Evolutionary conservation across 2,113 vertebrate species (phyloP).

Genomic region (Oxyura jamaicensis): DNA sequence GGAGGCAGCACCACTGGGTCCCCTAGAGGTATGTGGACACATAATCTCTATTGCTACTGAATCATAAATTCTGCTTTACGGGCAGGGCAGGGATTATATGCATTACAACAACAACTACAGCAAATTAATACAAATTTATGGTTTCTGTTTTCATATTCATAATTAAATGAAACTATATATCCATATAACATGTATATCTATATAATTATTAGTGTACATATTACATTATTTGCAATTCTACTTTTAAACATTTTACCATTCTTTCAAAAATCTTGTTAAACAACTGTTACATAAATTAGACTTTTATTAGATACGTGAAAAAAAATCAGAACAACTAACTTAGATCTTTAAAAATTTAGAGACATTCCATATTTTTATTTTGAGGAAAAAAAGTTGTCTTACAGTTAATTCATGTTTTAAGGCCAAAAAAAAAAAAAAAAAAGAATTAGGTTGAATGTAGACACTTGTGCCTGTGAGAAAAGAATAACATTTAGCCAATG

Average conservation of each 20-base stretch:
- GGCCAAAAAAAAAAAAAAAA: background rate
- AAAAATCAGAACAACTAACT: background rate
- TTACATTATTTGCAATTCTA: background rate
- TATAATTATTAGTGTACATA: background rate
- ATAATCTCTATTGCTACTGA: background rate
- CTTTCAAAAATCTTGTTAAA: background rate
- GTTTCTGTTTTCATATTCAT: background rate
- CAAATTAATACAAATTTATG: too few relatives aligned
- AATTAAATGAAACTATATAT: background rate
- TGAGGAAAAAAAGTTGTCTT: background rate
- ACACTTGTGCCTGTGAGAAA: background rate
- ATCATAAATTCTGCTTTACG: rapidly evolving
- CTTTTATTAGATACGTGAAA: background rate
- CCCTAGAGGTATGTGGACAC: too few relatives aligned
- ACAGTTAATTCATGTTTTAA: background rate
- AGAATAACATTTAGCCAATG: background rate
- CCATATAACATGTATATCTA: background rate
- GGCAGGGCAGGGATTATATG: rapidly evolving
- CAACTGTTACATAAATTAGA: background rate
- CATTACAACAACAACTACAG: background rate
- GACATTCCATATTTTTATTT: background rate
- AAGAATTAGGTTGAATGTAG: background rate
- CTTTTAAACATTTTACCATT: background rate
- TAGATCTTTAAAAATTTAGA: background rate
- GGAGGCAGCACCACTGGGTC: background rate